Evolutionary conservation across 2,888 invertebrate genomes (phyloP), one percentile per base, ranked within the genome.

Genomic region (Spisula solida): DNA sequence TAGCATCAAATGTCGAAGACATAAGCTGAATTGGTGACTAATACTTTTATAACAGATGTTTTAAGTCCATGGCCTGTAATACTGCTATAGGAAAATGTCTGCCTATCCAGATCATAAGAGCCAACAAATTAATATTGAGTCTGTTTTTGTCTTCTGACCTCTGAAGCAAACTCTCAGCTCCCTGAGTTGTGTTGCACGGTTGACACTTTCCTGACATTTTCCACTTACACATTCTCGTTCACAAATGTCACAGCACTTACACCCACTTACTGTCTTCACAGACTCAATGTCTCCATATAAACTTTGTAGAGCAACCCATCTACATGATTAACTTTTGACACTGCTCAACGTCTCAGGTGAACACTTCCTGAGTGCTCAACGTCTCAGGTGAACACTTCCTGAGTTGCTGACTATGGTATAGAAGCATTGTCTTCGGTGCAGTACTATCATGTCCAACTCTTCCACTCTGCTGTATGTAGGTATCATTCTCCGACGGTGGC

Each of bases 191-290:
- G 47, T 47, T 47, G 47, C 5, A 47, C 5, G 47, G 47, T 5
- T 47, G 6, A 14, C n/a, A 20, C 8, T 47, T 47, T 31, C 20
- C 5, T 41, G 25, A n/a, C 48, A 75, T 4, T 1, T 48, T 29
- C 55, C 84, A 84, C 78, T 75, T 8, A 14, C 29, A 31, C 84
- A 75, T n/a, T 25, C 25, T 84, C 51, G 8, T 25, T 51, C 47
- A 75, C 84, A 84, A 48, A 84, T 29, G 31, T 84, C 75, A 78
- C 75, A 84, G 29, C 84, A 84, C 16, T 51, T 84, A 41, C 60
- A 60, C 12, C 55, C 41, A 16, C 20, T 20, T 14, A 56, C 41
- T 31, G 31, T 82, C 20, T 56, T 34, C 25, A 29, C 2, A 25
- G 48, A 51, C 31, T 56, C n/a, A n/a, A n/a, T 60, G 41, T 55